phyloP scores from a whole-genome alignment of 2,888 invertebrate genomes.

The Cylindroiulus punctatus region DNA sequence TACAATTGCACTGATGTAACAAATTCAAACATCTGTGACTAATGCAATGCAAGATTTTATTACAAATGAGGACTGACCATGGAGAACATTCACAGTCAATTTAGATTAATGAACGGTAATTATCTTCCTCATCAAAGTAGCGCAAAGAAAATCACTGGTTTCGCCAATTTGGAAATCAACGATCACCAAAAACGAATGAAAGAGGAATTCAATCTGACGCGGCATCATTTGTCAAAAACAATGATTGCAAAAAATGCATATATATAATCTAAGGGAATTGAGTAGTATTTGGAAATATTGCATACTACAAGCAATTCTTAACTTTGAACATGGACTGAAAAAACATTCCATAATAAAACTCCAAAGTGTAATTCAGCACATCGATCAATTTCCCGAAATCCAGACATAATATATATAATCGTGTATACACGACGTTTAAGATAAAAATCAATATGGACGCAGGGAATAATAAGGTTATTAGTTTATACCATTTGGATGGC shows the following conservation, averaged over 20 bases:
- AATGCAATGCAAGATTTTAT: background rate
- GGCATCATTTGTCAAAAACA: background rate
- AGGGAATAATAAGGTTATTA: slow-evolving; percentile 28
- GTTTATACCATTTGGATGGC: slow-evolving; percentile 1
- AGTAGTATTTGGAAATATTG: background rate
- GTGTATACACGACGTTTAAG: background rate
- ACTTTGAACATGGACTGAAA: background rate
- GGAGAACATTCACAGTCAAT: background rate
- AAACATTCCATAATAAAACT: background rate
- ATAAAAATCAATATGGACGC: slow-evolving; percentile 24
- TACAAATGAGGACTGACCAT: background rate
- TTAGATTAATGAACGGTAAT: background rate
- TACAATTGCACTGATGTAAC: background rate
- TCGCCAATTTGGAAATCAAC: background rate
- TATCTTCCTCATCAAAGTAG: background rate
- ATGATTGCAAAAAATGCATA: background rate
- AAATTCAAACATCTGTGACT: slow-evolving; percentile 5
- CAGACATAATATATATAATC: background rate
- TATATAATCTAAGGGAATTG: background rate
- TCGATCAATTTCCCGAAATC: slow-evolving; percentile 37
- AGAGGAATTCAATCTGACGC: background rate
- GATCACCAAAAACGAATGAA: background rate
- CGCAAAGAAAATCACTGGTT: background rate
- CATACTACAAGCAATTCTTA: background rate
- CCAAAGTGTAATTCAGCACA: background rate